phyloP scores from a whole-genome alignment of 1,140 invertebrate species.

The Cylas formicarius region DNA sequence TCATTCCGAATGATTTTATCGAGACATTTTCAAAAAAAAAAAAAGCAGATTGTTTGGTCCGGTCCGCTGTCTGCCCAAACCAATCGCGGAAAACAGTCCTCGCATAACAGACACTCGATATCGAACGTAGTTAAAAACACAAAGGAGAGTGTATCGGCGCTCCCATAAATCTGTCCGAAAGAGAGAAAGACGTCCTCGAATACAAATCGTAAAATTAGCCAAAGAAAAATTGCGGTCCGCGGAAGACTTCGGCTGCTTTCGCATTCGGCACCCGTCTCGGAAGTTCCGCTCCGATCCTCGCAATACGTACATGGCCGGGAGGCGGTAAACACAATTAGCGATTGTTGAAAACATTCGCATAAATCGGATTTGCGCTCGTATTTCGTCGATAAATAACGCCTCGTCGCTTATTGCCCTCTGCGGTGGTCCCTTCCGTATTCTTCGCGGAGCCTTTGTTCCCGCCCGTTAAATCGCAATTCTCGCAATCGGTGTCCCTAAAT shows the following conservation, averaged over 20 bases:
- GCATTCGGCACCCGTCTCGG: conserved; percentile 26
- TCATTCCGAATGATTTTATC: too few species aligned
- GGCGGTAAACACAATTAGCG: conserved; percentile 38
- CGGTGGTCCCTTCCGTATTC: conserved; percentile 2
- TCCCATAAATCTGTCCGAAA: too few species aligned
- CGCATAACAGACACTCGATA: too few species aligned
- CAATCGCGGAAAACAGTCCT: too few species aligned
- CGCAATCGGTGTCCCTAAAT: too few species aligned
- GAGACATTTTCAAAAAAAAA: too few species aligned
- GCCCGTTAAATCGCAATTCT: conserved; percentile 2
- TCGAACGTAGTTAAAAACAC: too few species aligned
- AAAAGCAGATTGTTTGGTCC: too few species aligned
- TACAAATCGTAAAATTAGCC: conserved; percentile 36
- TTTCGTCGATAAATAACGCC: conserved; percentile 31
- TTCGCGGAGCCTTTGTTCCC: conserved; percentile 6
- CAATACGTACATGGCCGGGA: conserved; percentile 29
- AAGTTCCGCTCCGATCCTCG: conserved; percentile 27
- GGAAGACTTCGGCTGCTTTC: conserved; percentile 26
- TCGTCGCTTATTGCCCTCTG: conserved; percentile 13
- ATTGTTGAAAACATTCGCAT: conserved; percentile 34
- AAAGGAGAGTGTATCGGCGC: too few species aligned
- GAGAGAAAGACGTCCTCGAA: conserved; percentile 30
- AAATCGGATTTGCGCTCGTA: conserved; percentile 34
- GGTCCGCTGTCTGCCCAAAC: too few species aligned
- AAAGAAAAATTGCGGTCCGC: conserved; percentile 29